A percentile compares a stretch with the other conserved stretches of the same genome.
Conservation (phyloP, 2,797 vertebrate species). For the Liasis olivaceus region DNA sequence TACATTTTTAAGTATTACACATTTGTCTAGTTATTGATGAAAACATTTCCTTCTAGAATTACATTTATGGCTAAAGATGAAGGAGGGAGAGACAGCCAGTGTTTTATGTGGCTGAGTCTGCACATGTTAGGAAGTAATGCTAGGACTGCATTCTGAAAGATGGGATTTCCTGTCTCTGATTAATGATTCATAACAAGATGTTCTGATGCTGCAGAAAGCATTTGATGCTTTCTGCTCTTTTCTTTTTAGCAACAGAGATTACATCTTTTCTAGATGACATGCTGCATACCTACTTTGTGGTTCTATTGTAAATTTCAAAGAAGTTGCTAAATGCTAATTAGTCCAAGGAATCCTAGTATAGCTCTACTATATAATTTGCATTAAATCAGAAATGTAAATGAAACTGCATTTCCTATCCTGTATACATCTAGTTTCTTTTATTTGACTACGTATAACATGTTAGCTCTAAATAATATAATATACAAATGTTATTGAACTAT, state of each 20-base stretch:
- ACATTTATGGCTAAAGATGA: not conserved
- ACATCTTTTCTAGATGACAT: not conserved
- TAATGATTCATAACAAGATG: not conserved
- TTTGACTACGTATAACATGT: conserved; percentile 52
- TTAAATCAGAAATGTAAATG: conserved; percentile 25
- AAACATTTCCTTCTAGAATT: conserved; percentile 25
- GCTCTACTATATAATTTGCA: conserved; percentile 40
- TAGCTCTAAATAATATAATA: conserved; percentile 25
- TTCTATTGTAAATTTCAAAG: not conserved
- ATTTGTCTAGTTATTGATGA: conserved; percentile 16
- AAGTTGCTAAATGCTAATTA: not conserved
- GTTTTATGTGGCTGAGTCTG: conserved; percentile 1
- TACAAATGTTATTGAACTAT: conserved; percentile 23
- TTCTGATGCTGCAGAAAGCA: conserved; percentile 3
- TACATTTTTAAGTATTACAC: not conserved
- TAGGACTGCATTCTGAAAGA: not conserved
- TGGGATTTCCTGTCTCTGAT: conserved; percentile 37
- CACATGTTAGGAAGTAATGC: not conserved
- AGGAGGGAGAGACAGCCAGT: not conserved
- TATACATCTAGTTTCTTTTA: conserved; percentile 46
- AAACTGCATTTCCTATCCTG: conserved; percentile 29
- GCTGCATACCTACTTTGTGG: not conserved
- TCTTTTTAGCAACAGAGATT: not conserved
- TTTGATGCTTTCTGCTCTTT: not conserved
- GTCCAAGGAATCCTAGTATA: not conserved